Evolutionary conservation across 2,888 invertebrate genomes (phyloP).

Genomic region (Elmis aenea): DNA sequence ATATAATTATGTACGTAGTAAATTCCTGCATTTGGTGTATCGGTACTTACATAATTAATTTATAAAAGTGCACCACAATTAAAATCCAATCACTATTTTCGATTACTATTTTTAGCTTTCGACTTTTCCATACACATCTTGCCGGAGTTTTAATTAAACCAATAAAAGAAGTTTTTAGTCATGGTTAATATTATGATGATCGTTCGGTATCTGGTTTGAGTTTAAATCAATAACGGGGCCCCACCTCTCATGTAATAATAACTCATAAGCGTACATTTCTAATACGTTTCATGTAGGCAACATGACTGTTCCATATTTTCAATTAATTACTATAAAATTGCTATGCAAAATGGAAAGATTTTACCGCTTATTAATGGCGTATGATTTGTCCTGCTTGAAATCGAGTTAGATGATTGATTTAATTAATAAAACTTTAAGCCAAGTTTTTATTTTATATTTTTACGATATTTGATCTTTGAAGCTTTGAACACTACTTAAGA

Average conservation of each 20-base stretch:
- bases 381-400: constrained; percentile 10
- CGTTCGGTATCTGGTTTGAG: constrained; percentile 13
- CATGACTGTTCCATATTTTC: constrained; percentile 30
- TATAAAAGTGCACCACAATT: too few species aligned
- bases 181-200: constrained; percentile 10
- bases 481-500: not conserved
- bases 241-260: constrained; percentile 13
- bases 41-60: too few species aligned
- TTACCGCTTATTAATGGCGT: constrained; percentile 27
- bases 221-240: constrained; percentile 14
- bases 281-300: constrained; percentile 18
- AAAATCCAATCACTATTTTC: too few species aligned
- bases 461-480: too few species aligned
- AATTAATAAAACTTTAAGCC: not conserved
- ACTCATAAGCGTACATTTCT: constrained; percentile 15
- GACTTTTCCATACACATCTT: too few species aligned
- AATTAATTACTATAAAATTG: constrained; percentile 34
- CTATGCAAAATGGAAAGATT: constrained; percentile 31
- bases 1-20: too few species aligned
- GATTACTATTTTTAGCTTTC: too few species aligned
- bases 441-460: not conserved
- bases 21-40: too few species aligned
- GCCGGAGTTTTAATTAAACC: constrained; percentile 7
- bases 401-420: too few species aligned
- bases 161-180: constrained; percentile 8